Evolutionary conservation across 1,140 invertebrate genomes (phyloP), one percentile per base, ranked within the genome.

Genomic region (Proales similis): DNA sequence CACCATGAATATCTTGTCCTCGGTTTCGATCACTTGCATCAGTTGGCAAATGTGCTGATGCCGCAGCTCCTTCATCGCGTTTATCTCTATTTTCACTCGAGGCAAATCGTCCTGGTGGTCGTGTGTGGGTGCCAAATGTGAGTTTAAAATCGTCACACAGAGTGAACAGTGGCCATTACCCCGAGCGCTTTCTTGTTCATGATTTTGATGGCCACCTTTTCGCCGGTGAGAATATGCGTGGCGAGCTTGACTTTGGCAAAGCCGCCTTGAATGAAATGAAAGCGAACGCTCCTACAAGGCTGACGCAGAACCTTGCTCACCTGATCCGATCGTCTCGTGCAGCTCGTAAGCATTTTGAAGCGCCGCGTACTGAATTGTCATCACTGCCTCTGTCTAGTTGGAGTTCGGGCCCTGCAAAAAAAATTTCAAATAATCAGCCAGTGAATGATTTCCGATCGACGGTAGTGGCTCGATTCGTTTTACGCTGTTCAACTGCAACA

Each of bases 141-240:
- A 22, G 26, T 30, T 14, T 26, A 7, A 62, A 7, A 48, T 17
- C 27, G n/a, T n/a, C n/a, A n/a, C 22, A 49, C 7, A 36, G 9
- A 38, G 5, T 53, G n/a, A 12, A 14, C 47, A 60, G 9, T 7
- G 27, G 66, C 48, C 74, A 78, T 78, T 79, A 86, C 85, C 24
- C 85, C 84, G 48, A 88, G 70, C 17, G 77, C 71, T 48, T 75
- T 74, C 74, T 89, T 89, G 65, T 87, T 83, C 81, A 89, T 86
- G 29, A 87, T 86, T 78, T 89, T 89, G 49, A 88, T 81, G n/a
- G 86, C 86, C 49, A 88, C 86, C 71, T 86, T 85, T 69, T 87
- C 84, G 33, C 84, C 84, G 36, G 86, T 87, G 3, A 84, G 72
- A 9, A 82, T 66, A 75, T 89, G 86, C 11, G 81, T 85, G 1